Evolutionary conservation across 2,797 vertebrate genomes (phyloP), one percentile per base, ranked within the genome.

Genomic region (Sebastes kiyomatsui): DNA sequence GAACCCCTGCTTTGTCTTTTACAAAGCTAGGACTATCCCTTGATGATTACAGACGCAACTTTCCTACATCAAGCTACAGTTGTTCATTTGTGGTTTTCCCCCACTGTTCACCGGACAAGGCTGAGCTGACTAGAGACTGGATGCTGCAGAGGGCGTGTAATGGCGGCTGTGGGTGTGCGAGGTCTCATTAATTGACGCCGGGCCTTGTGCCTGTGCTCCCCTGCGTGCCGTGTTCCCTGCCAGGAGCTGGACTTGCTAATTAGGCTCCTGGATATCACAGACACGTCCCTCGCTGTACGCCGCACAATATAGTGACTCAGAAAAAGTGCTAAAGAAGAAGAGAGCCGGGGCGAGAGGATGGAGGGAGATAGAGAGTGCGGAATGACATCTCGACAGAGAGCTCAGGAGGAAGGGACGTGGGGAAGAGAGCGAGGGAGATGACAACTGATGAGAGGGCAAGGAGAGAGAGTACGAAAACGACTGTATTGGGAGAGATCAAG

Each of bases 211-310:
- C 89, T 85, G 88, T 88, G 92, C 92, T 94, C 90, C 90, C 92
- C 90, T 91, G 86, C 42, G 84, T 86, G 77, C 91, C 84, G 80
- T 90, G 87, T 89, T 91, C 85, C 75, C 84, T 93, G 94, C 93
- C 94, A 94, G 91, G 90, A 92, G 86, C 93, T 87, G 88, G 90
- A 93, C 93, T 94, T 85, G 93, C 96, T 96, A 96, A 96, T 96
- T 95, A 96, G 93, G 93, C 93, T 94, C 90, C 85, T 91, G 93
- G 92, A 94, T 95, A 94, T 95, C 93, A 89, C 87, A 93, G 92
- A 93, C 94, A 93, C 55, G 86, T 95, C 94, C 93, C 94, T 87
- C 58, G 92, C 90, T 46, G 42, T 87, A 83, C 23, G 14, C 87
- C 66, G 49, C 79, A 87, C 93, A 93, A 88, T 90, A 86, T 86